Conservation (phyloP, 1,140 invertebrate genomes). For the Acromyrmex echinatior region DNA sequence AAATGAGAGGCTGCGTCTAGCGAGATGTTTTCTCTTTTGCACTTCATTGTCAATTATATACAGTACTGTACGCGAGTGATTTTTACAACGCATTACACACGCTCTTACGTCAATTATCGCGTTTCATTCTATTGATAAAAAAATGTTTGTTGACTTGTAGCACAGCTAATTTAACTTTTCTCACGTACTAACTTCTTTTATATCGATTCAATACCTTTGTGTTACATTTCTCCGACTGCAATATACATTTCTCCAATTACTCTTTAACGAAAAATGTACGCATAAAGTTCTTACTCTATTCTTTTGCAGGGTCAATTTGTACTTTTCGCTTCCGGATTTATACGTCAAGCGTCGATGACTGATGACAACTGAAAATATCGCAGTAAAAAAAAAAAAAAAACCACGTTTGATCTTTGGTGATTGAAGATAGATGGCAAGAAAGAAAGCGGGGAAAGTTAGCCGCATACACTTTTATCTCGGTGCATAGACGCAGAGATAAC, state of each 20-base stretch:
- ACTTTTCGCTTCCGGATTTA: not conserved
- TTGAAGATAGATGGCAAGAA: not conserved
- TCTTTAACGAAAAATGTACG: not conserved
- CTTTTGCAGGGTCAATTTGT: not conserved
- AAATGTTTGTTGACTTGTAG: not conserved
- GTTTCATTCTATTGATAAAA: not conserved
- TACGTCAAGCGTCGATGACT: not conserved
- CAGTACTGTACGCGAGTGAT: not conserved
- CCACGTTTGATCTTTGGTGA: conserved; percentile 20
- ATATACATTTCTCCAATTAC: not conserved
- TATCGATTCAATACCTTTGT: not conserved
- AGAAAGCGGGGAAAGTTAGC: conserved; percentile 1
- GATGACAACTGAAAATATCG: not conserved
- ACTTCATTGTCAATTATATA: conserved; percentile 12
- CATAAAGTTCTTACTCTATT: not conserved
- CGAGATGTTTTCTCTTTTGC: not conserved
- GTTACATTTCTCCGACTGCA: no score
- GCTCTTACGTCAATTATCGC: not conserved
- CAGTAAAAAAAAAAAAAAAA: not conserved
- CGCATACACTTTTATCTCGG: conserved; percentile 10
- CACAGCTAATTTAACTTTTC: not conserved
- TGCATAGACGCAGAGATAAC: not conserved
- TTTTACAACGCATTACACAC: not conserved
- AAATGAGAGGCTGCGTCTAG: conserved; percentile 5
- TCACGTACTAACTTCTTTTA: not conserved